Base-by-base conservation (phyloP, 1,140 invertebrate species). In the Drosophila suzukii region DNA sequence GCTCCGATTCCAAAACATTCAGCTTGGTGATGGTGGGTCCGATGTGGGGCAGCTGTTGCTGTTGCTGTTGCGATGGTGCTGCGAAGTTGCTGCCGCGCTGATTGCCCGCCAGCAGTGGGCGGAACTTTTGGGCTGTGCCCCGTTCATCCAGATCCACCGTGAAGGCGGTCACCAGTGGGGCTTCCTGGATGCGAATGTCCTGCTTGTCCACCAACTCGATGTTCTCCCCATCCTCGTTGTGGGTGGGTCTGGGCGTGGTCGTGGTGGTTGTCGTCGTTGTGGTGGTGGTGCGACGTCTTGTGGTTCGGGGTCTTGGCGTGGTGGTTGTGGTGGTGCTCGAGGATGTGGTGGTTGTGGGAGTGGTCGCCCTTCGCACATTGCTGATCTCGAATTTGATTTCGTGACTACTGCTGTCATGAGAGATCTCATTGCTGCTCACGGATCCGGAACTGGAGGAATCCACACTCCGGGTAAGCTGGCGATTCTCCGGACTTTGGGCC, bases 111-210 rank as follows among this genome's bases (percentile, higher is more conserved):
- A 93, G 93, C 56, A 96, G 94, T 3, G 96, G 96, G 57, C 96
- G 95, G 3, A 97, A 95, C 84, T 95, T 96, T 67, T 95, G 95
- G 0, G 96, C 96, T 15, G 95, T 81, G 1, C 96, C 96, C 32
- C 93, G 93, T 53, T 95, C 95, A 79, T 97, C 96, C 90, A 97
- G 95, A 75, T 97, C 96, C 3, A 97, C 95, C 0, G 96, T 97
- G 78, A 97, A 97, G 0, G 96, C 96, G 1, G 96, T 96, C 1
- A 97, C 95, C 34, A 97, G 81, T 0, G 96, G 96, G 6, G 96
- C 96, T 72, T 95, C 94, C 81, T 96, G 96, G 50, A 97, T 96
- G 84, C 96, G 96, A 11, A 97, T 96, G 58, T 96, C 95, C 75
- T 95, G 94, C 80, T 95, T 94, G 81, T 94, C 93, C 2, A 95